Percentiles rank a stretch among this genome's conserved stretches.
These are phyloP conservation scores for Leptocoma aspasia DNA, from an alignment of 2,113 vertebrate genomes.

Conservation along the genomic window DNA sequence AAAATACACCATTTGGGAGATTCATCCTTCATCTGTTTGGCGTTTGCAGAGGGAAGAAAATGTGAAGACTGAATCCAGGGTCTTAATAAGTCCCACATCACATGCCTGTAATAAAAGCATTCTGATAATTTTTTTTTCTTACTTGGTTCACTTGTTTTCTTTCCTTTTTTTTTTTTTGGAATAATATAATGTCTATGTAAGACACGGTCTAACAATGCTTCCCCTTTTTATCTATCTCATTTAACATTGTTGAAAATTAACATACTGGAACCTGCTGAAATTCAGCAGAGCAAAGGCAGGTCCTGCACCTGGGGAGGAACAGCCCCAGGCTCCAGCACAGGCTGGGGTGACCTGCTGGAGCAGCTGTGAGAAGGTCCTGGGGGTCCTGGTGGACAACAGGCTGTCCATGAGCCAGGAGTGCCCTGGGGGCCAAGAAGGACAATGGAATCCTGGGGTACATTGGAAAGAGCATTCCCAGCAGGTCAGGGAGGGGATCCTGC, in stretches of 20 bases:
- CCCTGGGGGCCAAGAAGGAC: background rate
- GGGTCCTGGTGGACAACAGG: accelerated
- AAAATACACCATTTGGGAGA: background rate
- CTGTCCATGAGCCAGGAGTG: background rate
- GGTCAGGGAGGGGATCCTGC: background rate
- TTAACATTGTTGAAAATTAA: background rate
- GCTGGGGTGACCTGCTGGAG: background rate
- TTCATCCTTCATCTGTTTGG: background rate
- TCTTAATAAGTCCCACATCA: no score
- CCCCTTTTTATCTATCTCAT: background rate
- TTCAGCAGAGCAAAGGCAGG: no score
- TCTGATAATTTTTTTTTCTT: background rate
- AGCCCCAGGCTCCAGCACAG: background rate
- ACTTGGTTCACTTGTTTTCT: background rate
- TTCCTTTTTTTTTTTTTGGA: accelerated
- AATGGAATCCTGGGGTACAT: no score
- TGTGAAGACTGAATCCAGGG: background rate
- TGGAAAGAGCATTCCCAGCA: background rate
- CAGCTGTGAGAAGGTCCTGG: background rate
- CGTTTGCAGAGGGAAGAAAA: background rate
- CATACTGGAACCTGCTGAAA: background rate
- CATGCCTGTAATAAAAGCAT: background rate
- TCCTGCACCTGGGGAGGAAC: background rate
- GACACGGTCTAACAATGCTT: background rate
- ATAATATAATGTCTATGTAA: background rate